phyloP scores from a whole-genome alignment of 2,113 vertebrate species.

The Trachemys scripta region DNA sequence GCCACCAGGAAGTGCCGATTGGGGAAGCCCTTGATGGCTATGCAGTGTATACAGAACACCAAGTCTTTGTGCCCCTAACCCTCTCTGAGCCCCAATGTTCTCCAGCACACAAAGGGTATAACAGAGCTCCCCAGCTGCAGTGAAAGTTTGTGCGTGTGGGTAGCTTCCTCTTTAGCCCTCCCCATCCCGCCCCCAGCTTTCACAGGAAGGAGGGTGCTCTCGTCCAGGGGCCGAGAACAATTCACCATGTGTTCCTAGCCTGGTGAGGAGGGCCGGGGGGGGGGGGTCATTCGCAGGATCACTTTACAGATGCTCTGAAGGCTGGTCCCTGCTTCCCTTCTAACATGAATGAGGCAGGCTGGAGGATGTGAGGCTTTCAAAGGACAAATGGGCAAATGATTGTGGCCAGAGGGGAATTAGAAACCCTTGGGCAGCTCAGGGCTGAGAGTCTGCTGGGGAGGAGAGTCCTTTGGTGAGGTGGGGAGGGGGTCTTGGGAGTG shows the following conservation, averaged over 20 bases:
- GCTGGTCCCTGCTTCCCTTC: neutral
- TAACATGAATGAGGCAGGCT: neutral
- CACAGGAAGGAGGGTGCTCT: neutral
- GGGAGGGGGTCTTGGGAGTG: neutral
- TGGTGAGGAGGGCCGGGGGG: neutral
- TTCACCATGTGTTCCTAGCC: conserved; percentile 8
- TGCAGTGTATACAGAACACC: neutral
- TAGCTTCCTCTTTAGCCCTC: conserved; percentile 1
- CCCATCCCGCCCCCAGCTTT: conserved; percentile 15
- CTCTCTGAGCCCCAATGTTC: neutral
- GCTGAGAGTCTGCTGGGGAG: neutral
- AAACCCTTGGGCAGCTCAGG: neutral
- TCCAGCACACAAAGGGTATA: neutral
- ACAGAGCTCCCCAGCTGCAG: neutral
- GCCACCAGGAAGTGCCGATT: neutral
- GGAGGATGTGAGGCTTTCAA: neutral
- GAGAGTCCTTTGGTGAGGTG: neutral
- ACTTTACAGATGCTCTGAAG: neutral
- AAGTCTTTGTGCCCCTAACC: neutral
- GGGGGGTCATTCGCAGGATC: neutral
- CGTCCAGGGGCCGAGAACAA: conserved; percentile 3
- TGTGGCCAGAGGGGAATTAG: neutral
- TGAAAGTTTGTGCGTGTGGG: conserved; percentile 12
- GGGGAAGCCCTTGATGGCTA: neutral
- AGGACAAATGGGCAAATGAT: conserved; percentile 13